Percentiles rank a stretch among this genome's conserved stretches.
Evolutionary conservation across 2,113 vertebrate genomes (phyloP).

Genomic region (Carassius gibelio): DNA sequence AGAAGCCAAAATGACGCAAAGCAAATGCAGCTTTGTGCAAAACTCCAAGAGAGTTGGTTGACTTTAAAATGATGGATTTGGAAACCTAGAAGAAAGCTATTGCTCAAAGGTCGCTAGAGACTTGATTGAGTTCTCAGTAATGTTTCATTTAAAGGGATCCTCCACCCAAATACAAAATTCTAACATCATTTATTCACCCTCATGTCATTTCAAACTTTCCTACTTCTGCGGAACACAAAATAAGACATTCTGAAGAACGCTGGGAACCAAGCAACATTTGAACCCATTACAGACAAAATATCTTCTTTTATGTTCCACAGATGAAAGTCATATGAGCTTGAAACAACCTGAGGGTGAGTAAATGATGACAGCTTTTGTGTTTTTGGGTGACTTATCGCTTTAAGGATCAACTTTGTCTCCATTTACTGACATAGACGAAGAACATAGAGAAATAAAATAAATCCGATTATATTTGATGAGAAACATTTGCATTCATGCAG

Average conservation of each 20-base stretch:
- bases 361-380: background rate
- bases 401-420: background rate
- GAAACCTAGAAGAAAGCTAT: background rate
- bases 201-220: background rate
- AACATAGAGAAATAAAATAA: background rate
- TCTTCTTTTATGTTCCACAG: background rate
- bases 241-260: background rate
- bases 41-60: constrained; percentile 49
- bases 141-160: background rate
- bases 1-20: constrained; percentile 23
- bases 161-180: background rate
- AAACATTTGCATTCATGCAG: background rate
- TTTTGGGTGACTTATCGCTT: background rate
- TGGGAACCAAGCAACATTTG: background rate
- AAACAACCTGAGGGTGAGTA: background rate
- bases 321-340: background rate
- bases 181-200: background rate
- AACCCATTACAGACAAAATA: background rate
- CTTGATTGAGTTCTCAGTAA: background rate
- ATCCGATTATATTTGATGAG: background rate
- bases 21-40: background rate
- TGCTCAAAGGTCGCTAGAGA: background rate
- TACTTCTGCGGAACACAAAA: background rate
- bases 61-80: constrained; percentile 43
- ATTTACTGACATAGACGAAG: background rate